phyloP scores from a whole-genome alignment of 2,888 invertebrate species.

The Scaptomyza tumidula region DNA sequence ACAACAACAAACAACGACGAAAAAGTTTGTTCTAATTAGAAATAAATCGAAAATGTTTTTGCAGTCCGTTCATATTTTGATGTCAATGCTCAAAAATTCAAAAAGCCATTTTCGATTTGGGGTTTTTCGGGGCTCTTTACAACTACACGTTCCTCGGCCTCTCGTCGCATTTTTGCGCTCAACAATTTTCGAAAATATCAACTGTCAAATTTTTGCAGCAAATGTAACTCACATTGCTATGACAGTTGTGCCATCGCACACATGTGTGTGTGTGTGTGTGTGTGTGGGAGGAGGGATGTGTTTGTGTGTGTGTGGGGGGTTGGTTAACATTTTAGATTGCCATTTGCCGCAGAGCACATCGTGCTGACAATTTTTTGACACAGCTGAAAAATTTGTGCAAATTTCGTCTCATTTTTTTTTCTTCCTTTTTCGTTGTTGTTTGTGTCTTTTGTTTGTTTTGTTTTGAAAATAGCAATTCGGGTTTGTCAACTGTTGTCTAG shows the following conservation, averaged over 20 bases:
- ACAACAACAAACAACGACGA: slow-evolving; percentile 40
- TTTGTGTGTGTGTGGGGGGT: slow-evolving; percentile 21
- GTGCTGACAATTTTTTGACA: slow-evolving; percentile 78
- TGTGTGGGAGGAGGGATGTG: slow-evolving; percentile 8
- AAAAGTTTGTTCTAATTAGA: slow-evolving; percentile 81
- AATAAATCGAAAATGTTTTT: slow-evolving; percentile 80
- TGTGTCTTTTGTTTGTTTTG: slow-evolving; percentile 45
- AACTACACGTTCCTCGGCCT: slow-evolving; percentile 2
- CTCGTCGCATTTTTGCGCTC: slow-evolving; percentile 49
- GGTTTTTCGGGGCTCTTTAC: slow-evolving; percentile 23
- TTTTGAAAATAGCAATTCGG: slow-evolving; percentile 69
- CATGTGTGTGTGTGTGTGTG: slow-evolving; percentile 17
- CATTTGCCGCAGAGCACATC: slow-evolving; percentile 60
- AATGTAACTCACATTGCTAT: slow-evolving; percentile 77
- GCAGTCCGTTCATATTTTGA: slow-evolving; percentile 58
- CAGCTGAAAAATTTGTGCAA: slow-evolving; percentile 79
- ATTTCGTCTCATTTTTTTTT: slow-evolving; percentile 55
- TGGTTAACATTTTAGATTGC: slow-evolving; percentile 63
- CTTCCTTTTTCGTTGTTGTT: slow-evolving; percentile 30
- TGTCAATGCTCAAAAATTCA: slow-evolving; percentile 68
- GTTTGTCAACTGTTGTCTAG: slow-evolving; percentile 58
- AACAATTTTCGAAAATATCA: slow-evolving; percentile 80
- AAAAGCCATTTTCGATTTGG: slow-evolving; percentile 49
- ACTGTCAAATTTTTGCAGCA: slow-evolving; percentile 82
- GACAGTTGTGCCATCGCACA: slow-evolving; percentile 51